phyloP scores from a whole-genome alignment of 2,113 vertebrate species.

The Chaetops frenatus region DNA sequence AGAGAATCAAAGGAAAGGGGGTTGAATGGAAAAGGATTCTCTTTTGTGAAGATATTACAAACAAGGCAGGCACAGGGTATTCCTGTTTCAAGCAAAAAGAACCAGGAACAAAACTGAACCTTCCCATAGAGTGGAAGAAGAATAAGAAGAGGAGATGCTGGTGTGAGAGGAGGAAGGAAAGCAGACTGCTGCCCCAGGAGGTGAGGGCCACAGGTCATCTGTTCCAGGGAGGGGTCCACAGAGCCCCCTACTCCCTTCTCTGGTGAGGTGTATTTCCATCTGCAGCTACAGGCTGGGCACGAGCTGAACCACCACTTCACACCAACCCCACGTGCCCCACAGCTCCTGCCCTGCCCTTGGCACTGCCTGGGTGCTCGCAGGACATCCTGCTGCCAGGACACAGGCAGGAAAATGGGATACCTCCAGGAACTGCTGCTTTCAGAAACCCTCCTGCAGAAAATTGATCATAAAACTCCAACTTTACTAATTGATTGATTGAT shows the following conservation, averaged over 20 bases:
- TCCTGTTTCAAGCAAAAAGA: not conserved
- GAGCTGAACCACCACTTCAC: not conserved
- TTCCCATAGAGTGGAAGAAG: not conserved
- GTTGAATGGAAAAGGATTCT: not conserved
- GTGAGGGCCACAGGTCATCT: fast-evolving
- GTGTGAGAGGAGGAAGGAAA: not conserved
- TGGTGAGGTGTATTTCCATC: not conserved
- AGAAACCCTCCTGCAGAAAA: not conserved
- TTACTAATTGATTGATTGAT: not conserved
- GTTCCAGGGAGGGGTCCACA: fast-evolving
- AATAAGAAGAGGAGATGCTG: not conserved
- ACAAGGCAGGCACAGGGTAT: not conserved
- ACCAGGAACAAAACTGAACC: not conserved
- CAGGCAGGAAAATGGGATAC: not conserved
- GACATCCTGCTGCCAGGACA: not conserved
- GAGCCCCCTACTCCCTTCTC: not conserved
- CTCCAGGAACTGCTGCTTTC: not conserved
- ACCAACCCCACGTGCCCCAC: fast-evolving
- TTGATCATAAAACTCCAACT: not conserved
- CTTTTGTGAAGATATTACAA: constrained; percentile 44
- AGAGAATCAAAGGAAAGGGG: not conserved
- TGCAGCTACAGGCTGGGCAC: fast-evolving
- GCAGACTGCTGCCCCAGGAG: not conserved
- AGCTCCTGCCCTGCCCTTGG: not conserved
- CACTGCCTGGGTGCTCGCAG: fast-evolving